Percentiles rank a stretch among this genome's conserved stretches.
Conservation (phyloP, 1,140 invertebrate genomes). For the Apocrypta bakeri region DNA sequence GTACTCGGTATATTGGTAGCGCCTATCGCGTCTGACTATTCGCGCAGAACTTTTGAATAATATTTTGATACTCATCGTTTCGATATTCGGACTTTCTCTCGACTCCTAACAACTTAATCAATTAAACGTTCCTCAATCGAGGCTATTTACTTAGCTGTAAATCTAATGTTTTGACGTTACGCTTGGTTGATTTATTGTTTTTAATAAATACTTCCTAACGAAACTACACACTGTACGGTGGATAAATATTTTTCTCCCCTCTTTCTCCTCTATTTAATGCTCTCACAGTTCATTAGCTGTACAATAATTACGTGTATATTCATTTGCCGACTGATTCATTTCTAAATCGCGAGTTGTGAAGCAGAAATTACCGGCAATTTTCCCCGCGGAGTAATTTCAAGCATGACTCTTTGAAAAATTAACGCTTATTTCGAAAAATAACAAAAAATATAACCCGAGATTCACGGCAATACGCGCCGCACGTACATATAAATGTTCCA, state of each 20-base stretch:
- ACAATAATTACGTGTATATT: too few relatives aligned
- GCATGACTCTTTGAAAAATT: constrained; percentile 17
- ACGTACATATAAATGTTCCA: not conserved
- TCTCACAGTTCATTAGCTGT: not conserved
- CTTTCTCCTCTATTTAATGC: too few relatives aligned
- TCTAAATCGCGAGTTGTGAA: constrained; percentile 26
- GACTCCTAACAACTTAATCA: not conserved
- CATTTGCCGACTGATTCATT: constrained; percentile 16
- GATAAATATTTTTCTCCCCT: not conserved
- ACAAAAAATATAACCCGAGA: not conserved
- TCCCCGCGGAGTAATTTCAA: not conserved
- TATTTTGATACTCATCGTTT: constrained; percentile 13
- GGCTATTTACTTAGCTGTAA: not conserved
- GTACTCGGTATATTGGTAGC: not conserved
- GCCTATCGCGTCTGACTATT: not conserved
- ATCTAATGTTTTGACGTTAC: not conserved
- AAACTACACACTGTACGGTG: not conserved
- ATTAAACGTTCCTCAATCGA: not conserved
- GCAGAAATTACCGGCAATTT: constrained; percentile 32
- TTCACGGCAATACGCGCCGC: not conserved
- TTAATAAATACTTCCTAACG: too few relatives aligned
- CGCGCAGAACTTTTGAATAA: not conserved
- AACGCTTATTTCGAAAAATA: constrained; percentile 4
- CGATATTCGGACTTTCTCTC: not conserved
- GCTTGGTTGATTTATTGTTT: not conserved